phyloP scores from a whole-genome alignment of 23 tunicate species.

The Halocynthia aurantium region DNA sequence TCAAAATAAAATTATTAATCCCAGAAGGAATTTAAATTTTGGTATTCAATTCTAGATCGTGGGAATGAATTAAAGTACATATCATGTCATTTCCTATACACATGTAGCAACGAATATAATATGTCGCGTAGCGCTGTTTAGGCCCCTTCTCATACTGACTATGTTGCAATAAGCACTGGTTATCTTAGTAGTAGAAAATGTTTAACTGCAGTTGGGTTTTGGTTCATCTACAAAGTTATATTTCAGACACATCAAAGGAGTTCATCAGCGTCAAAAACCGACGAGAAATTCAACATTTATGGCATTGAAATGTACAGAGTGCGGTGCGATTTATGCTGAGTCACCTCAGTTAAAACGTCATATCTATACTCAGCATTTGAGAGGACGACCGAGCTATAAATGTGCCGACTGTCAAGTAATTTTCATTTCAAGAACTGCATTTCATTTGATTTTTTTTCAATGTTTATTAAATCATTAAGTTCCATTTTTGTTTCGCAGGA shows the following conservation, averaged over 20 bases:
- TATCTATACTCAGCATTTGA: constrained; percentile 53
- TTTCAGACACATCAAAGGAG: constrained; percentile 70
- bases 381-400: constrained; percentile 66
- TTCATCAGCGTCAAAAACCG: constrained; percentile 42
- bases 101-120: too few relatives aligned
- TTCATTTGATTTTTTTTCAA: background rate
- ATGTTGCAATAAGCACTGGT: too few relatives aligned
- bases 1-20: background rate
- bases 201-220: too few relatives aligned
- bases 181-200: too few relatives aligned
- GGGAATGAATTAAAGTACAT: too few relatives aligned
- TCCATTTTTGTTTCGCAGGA: constrained; percentile 25
- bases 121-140: too few relatives aligned
- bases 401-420: constrained; percentile 91
- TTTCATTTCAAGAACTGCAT: background rate
- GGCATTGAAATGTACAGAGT: constrained; percentile 63
- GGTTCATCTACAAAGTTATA: background rate
- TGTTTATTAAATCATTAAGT: background rate
- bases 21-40: background rate
- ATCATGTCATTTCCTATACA: too few relatives aligned
- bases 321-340: constrained; percentile 65
- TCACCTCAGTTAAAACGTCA: constrained; percentile 77
- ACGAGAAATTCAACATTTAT: constrained; percentile 27
- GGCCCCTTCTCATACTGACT: too few relatives aligned
- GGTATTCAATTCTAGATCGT: too few relatives aligned